These are phyloP conservation scores for Heliconius hewitsoni DNA, from an alignment of 1,140 invertebrate genomes.

Conservation along the genomic window DNA sequence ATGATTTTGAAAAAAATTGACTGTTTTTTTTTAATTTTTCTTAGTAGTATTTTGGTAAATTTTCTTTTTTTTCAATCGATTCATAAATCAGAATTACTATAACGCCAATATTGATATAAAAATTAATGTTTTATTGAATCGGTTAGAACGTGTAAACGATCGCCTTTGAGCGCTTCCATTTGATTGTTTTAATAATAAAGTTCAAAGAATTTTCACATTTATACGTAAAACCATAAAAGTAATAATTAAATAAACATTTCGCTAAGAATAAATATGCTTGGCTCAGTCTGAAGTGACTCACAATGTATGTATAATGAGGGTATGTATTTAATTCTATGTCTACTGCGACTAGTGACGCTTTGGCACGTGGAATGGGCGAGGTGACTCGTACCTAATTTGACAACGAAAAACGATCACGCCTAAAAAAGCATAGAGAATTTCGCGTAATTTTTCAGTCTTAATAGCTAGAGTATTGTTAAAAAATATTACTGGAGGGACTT, in stretches of 20 bases:
- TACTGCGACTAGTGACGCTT: conserved; percentile 68
- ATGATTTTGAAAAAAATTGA: too few relatives aligned
- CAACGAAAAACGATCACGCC: not conserved
- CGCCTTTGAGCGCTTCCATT: not conserved
- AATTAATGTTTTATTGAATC: too few relatives aligned
- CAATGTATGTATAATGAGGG: not conserved
- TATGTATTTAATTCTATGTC: conserved; percentile 30
- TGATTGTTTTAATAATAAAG: not conserved
- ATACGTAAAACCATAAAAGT: not conserved
- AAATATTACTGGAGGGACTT: conserved; percentile 76
- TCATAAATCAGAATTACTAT: too few relatives aligned
- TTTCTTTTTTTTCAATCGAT: too few relatives aligned
- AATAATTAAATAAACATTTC: not conserved
- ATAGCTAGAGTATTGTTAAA: conserved; percentile 73
- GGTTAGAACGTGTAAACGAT: not conserved
- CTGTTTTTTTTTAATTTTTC: too few relatives aligned
- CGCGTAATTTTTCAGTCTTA: conserved; percentile 72
- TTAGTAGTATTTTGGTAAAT: too few relatives aligned
- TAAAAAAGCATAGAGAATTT: conserved; percentile 20
- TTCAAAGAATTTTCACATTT: not conserved
- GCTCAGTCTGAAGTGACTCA: not conserved
- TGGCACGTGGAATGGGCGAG: conserved; percentile 67
- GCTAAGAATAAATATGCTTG: not conserved
- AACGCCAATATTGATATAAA: too few relatives aligned
- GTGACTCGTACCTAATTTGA: conserved; percentile 12